Conservation (phyloP, 1,140 invertebrate genomes). For the Drosophila repleta region DNA sequence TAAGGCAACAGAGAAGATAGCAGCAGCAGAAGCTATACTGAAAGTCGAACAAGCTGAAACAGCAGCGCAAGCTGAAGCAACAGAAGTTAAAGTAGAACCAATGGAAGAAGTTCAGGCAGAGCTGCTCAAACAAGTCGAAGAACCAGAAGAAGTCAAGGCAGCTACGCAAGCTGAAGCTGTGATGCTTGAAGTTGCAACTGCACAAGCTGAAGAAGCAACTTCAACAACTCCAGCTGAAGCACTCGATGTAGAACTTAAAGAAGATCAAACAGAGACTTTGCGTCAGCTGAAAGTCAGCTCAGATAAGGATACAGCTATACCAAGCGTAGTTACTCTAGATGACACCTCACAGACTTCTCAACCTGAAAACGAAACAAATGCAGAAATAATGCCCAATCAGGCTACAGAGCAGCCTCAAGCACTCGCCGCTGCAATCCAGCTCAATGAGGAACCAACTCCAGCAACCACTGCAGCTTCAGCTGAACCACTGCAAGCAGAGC, state of each 20-base stretch:
- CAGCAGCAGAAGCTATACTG: neutral
- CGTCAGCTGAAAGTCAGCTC: neutral
- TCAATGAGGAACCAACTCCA: neutral
- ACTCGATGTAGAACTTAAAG: neutral
- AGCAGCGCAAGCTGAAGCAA: neutral
- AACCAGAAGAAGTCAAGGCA: neutral
- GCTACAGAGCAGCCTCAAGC: no score
- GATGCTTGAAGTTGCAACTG: neutral
- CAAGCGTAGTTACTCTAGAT: no score
- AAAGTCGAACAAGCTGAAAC: no score
- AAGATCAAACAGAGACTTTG: neutral
- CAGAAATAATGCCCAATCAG: no score
- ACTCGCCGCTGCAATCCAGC: no score
- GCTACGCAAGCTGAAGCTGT: neutral
- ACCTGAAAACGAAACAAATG: neutral
- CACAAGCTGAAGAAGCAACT: neutral
- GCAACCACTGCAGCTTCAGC: neutral
- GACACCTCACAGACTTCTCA: neutral
- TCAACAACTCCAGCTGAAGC: neutral
- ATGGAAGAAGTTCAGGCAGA: neutral
- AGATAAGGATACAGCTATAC: no score
- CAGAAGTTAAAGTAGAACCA: neutral
- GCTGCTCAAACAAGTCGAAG: neutral
- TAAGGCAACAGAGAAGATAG: neutral
- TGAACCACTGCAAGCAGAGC: neutral